Conservation (phyloP, 2,888 invertebrate species). For the Eretmocerus hayati region DNA sequence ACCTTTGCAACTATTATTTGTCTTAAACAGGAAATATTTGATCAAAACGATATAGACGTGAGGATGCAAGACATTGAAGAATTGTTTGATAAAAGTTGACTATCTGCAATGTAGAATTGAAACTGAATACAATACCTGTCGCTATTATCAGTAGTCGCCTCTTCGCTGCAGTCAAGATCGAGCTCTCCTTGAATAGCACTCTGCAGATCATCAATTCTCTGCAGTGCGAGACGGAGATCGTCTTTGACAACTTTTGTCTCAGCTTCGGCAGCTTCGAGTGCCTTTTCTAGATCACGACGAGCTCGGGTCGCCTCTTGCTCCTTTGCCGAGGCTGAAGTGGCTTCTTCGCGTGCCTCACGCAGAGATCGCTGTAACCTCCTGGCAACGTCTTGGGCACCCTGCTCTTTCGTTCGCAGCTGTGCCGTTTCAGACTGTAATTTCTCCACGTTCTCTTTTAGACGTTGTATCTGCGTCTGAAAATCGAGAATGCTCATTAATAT, state of each 20-base stretch:
- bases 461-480: conserved; percentile 52
- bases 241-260: conserved; percentile 65
- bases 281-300: conserved; percentile 69
- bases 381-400: conserved; percentile 68
- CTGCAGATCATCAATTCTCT: conserved; percentile 85
- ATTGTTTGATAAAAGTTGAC: neutral
- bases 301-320: conserved; percentile 70
- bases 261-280: conserved; percentile 62
- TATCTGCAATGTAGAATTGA: no score
- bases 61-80: no score
- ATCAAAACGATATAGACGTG: no score
- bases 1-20: no score
- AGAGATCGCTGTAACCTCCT: conserved; percentile 65
- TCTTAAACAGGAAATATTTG: no score
- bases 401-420: conserved; percentile 64
- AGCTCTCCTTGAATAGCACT: conserved; percentile 86
- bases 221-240: conserved; percentile 80
- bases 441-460: conserved; percentile 68
- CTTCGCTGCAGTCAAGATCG: conserved; percentile 58
- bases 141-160: conserved; percentile 50
- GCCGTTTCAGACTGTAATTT: conserved; percentile 66
- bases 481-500: no score
- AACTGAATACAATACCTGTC: conserved; percentile 60
- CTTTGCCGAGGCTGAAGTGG: conserved; percentile 60
- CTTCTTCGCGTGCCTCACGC: conserved; percentile 75